These are phyloP conservation scores for Alca torda DNA, from an alignment of 2,797 vertebrate genomes.

Conservation along the genomic window DNA sequence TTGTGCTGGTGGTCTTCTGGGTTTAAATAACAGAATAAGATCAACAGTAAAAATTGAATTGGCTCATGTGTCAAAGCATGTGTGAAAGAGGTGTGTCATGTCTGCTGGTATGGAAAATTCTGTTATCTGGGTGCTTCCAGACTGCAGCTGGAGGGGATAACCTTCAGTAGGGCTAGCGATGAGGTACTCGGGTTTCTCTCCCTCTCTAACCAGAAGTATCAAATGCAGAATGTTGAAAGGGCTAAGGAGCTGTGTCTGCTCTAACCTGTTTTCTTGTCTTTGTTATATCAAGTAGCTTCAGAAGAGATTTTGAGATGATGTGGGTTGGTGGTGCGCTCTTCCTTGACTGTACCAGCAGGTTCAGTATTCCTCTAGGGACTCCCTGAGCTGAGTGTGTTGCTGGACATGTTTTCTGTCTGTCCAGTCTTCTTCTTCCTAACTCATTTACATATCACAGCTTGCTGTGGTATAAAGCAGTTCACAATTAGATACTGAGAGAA, in stretches of 20 bases:
- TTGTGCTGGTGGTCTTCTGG: not conserved
- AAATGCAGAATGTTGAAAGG: not conserved
- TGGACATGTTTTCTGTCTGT: not conserved
- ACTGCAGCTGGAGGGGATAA: not conserved
- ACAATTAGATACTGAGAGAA: not conserved
- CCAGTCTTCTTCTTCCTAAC: not conserved
- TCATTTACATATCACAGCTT: not conserved
- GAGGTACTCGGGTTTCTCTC: not conserved
- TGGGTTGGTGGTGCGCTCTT: not conserved
- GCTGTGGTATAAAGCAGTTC: not conserved
- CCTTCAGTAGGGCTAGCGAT: not conserved
- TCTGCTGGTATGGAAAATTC: not conserved
- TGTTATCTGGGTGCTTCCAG: not conserved
- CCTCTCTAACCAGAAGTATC: not conserved
- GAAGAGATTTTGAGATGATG: not conserved
- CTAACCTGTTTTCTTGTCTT: not conserved
- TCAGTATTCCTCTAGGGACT: not conserved
- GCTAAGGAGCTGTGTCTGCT: not conserved
- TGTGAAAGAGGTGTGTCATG: not conserved
- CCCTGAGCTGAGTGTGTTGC: accelerated
- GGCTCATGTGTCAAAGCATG: not conserved
- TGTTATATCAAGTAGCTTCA: not conserved
- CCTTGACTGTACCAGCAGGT: not conserved
- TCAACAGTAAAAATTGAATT: not conserved
- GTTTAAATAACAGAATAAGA: not conserved